Percentiles rank a stretch among this genome's conserved stretches.
Conservation (phyloP, 2,113 vertebrate species). For the Menura novaehollandiae region DNA sequence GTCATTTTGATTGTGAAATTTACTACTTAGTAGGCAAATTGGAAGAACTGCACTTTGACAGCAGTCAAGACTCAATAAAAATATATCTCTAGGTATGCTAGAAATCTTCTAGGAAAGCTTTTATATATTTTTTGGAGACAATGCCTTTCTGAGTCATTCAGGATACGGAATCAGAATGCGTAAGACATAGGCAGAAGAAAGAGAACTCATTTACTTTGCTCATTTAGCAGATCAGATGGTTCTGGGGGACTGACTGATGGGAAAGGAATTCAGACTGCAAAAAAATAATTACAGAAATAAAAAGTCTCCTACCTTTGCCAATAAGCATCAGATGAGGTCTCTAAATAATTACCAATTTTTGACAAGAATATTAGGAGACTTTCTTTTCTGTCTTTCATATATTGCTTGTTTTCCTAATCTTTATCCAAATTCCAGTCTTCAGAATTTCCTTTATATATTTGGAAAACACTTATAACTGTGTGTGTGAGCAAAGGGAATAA, state of each 20-base stretch:
- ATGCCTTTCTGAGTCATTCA: neutral
- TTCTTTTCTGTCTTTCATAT: neutral
- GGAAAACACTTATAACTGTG: neutral
- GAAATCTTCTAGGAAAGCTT: neutral
- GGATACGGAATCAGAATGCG: neutral
- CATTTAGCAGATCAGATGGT: conserved; percentile 12
- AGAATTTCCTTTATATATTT: neutral
- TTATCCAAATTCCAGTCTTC: neutral
- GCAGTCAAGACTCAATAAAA: neutral
- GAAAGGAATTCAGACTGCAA: neutral
- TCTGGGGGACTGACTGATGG: neutral
- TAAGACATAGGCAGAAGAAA: neutral
- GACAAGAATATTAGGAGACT: neutral
- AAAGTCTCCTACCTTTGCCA: neutral
- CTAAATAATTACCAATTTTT: conserved; percentile 6
- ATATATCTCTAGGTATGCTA: neutral
- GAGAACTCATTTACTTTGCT: conserved; percentile 3
- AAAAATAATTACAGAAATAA: neutral
- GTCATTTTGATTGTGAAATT: neutral
- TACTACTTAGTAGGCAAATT: neutral
- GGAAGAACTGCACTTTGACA: neutral
- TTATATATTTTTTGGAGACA: neutral
- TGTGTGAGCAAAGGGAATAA: neutral
- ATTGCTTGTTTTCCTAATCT: neutral
- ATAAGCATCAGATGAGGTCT: neutral